Evolutionary conservation across 2,888 invertebrate species (phyloP).

Genomic region (Caenorhabditis virilis): DNA sequence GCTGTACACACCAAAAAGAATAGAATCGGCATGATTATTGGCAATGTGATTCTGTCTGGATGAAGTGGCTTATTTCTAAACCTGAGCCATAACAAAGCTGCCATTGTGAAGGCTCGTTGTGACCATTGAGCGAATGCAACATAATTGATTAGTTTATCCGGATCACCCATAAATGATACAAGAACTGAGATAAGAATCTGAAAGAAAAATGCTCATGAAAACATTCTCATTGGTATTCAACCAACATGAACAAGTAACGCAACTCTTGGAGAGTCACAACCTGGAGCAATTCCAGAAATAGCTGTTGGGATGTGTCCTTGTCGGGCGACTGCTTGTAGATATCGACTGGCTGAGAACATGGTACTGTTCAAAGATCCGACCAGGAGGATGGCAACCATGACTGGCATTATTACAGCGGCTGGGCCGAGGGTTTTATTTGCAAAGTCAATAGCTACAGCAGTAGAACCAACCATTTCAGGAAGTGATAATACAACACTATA

Average conservation of each 20-base stretch:
- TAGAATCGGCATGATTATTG: constrained; percentile 61
- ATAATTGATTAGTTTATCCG: constrained; percentile 61
- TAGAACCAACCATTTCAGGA: constrained; percentile 41
- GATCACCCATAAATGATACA: constrained; percentile 59
- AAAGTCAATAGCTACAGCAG: constrained; percentile 63
- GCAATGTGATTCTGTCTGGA: constrained; percentile 58
- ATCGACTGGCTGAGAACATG: constrained; percentile 63
- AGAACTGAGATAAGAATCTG: constrained; percentile 52
- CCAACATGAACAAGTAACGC: constrained; percentile 63
- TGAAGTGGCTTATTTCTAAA: constrained; percentile 43
- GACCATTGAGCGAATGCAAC: constrained; percentile 65
- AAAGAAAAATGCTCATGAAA: background rate
- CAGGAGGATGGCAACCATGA: constrained; percentile 63
- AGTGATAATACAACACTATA: constrained; percentile 60
- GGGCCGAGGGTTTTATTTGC: constrained; percentile 55
- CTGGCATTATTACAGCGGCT: constrained; percentile 57
- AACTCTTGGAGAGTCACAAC: constrained; percentile 58
- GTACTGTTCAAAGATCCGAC: constrained; percentile 63
- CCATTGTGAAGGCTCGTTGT: constrained; percentile 64
- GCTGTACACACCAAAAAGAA: constrained; percentile 57
- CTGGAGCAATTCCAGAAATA: constrained; percentile 54
- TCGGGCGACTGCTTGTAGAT: constrained; percentile 58
- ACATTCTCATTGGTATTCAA: background rate
- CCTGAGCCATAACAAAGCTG: constrained; percentile 61
- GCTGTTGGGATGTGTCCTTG: constrained; percentile 62